Conservation (phyloP, 2,797 vertebrate genomes). For the Pseudomugil tenellus region DNA sequence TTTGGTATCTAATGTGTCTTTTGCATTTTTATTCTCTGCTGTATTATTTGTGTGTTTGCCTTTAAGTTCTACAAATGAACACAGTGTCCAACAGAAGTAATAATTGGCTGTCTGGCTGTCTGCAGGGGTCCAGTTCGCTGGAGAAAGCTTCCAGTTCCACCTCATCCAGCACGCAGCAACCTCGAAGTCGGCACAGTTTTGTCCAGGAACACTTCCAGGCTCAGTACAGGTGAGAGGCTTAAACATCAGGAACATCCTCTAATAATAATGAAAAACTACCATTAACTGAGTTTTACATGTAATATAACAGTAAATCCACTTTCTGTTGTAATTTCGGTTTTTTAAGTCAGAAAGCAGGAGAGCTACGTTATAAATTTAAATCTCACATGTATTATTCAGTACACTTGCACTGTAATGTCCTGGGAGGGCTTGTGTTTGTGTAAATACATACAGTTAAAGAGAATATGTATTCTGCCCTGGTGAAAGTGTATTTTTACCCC, state of each 20-base stretch:
- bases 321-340: neutral
- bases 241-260: neutral
- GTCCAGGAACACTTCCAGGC: conserved; percentile 96
- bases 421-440: conserved; percentile 26
- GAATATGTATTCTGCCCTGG: conserved; percentile 45
- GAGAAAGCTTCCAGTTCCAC: conserved; percentile 65
- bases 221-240: conserved; percentile 89
- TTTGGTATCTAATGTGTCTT: too few relatives aligned
- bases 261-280: neutral
- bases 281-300: conserved; percentile 1
- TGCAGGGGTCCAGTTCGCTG: conserved; percentile 75
- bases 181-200: conserved; percentile 86
- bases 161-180: conserved; percentile 52
- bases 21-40: too few relatives aligned
- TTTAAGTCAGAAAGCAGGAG: conserved; percentile 15
- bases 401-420: conserved; percentile 15
- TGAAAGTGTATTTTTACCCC: conserved; percentile 43
- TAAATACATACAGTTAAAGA: conserved; percentile 33
- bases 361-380: conserved; percentile 11
- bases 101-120: conserved; percentile 3
- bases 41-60: neutral
- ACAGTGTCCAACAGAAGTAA: neutral
- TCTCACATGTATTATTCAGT: conserved; percentile 48
- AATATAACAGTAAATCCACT: neutral
- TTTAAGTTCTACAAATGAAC: neutral